Evolutionary conservation across 1,140 invertebrate genomes (phyloP), one percentile per base, ranked within the genome.

Genomic region (Heliconius himera): DNA sequence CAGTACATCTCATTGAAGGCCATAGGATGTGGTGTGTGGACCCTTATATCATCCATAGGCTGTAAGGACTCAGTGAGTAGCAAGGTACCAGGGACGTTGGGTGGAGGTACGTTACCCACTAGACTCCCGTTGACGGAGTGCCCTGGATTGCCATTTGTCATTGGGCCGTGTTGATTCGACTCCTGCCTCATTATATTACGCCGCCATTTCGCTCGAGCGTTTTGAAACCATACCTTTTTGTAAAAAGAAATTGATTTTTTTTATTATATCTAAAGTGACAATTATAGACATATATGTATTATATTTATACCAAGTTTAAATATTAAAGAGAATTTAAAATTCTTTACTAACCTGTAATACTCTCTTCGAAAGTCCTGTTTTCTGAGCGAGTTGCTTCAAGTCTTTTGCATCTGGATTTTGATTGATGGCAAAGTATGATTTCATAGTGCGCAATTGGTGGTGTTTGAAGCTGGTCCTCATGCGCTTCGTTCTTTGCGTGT

Each of bases 351-450:
- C 99, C 97, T 99, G 99, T 70, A 99, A 93, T 29, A 99, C 99
- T 84, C 99, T 96, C 94, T 99, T 99, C 4, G 98, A 98, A 0
- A 99, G 95, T 2, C 98, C 98, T n/a, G 99, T 99, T 95, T 99
- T 99, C 90, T 99, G 98, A 0, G 98, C 98, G 72, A 99, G 92
- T 90, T 99, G 98, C 91, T 99, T 99, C 18, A 99, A 95, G 92
- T 99, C 98, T 92, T 99, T 99, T 46, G 98, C 98, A 89, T 99
- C 98, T 8, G 99, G 99, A 95, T 99, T 99, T 94, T 99, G 99
- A 95, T 99, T 99, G 88, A 99, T 97, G 60, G 97, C 97, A 91
- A 99, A 99, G 92, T 99, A 99, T 22, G 97, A 98, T 94, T 99
- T 99, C 99, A 99, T 99, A 2, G 98, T 99, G 73, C 98, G 94